Conservation (phyloP, 2,797 vertebrate species). For the Poecilia picta region DNA sequence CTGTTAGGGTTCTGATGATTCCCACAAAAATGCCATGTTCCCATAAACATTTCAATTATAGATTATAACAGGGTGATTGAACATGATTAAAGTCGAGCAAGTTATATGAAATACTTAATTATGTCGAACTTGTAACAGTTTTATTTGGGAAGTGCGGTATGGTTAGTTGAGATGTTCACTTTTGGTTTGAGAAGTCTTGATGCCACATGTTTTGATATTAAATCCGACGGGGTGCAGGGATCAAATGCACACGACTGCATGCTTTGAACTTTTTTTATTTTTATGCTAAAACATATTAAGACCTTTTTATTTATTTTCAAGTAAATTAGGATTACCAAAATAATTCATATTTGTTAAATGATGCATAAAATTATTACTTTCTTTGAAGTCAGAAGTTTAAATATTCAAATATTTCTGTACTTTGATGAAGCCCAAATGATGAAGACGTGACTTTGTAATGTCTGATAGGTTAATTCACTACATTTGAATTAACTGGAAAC, state of each 20-base stretch:
- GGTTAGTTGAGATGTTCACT: slow-evolving; percentile 61
- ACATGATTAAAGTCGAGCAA: slow-evolving; percentile 79
- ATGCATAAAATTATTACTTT: no score
- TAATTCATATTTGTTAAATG: neutral
- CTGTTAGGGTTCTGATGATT: slow-evolving; percentile 74
- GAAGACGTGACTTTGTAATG: neutral
- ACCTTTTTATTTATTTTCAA: neutral
- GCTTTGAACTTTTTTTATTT: slow-evolving; percentile 18
- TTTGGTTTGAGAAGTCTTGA: slow-evolving; percentile 69
- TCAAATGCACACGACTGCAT: slow-evolving; percentile 31
- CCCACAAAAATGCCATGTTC: slow-evolving; percentile 80
- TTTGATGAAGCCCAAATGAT: neutral
- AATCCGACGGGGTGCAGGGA: slow-evolving; percentile 38
- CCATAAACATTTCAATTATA: slow-evolving; percentile 83
- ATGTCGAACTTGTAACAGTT: slow-evolving; percentile 76
- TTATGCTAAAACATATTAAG: neutral
- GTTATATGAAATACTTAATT: slow-evolving; percentile 83
- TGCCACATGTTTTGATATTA: slow-evolving; percentile 77
- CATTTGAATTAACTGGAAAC: neutral
- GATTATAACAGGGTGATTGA: slow-evolving; percentile 82
- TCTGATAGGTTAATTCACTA: neutral
- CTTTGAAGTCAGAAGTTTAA: neutral
- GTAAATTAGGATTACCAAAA: neutral
- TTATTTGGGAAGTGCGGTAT: slow-evolving; percentile 80
- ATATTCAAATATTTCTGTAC: neutral